Evolutionary conservation across 1,140 invertebrate genomes (phyloP), one percentile per base, ranked within the genome.

Genomic region (Pogonognathellus flavescens): DNA sequence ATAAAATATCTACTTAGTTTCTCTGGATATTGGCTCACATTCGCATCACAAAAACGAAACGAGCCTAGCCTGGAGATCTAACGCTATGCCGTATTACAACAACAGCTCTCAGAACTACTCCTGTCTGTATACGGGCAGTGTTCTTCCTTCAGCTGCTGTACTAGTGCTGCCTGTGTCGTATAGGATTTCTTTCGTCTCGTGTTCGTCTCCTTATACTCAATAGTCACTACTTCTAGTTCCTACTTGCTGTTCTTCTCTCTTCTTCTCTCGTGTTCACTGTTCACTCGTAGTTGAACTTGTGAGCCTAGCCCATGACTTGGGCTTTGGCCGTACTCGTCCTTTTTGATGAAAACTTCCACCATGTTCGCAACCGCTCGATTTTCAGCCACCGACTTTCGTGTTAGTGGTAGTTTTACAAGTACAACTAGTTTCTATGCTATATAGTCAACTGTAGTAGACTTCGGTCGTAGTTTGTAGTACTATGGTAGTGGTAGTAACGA

Each of bases 371-470:
- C 70, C 70, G 70, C 70, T 76, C 70, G 70, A 76, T 76, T 76
- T 76, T 76, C 70, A 76, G 70, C 70, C 70, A 76, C 70, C 70
- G 70, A 76, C 70, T 76, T 76, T 76, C 70, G 70, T 76, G 70
- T 76, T 76, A 76, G 70, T 76, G 70, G 70, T 76, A 76, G 70
- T 76, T 76, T 76, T 76, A 76, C 70, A 76, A 76, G 70, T 76
- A 76, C 41, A 76, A 49, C 25, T 76, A 76, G 70, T 76, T 49
- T 41, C 16, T 76, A 76, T 76, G 31, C 22, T 76, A 50, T 22
- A 72, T n/a, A n/a, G 53, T n/a, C 53, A 57, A 57, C 53, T 6
- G 1, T 41, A 57, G 53, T 57, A 57, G 2, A 57, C 11, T 57
- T 14, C 53, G 11, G 11, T 57, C 11, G 53, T 57, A 57, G 53